Evolutionary conservation across 1,140 invertebrate species (phyloP).

Genomic region (Solenopsis invicta): DNA sequence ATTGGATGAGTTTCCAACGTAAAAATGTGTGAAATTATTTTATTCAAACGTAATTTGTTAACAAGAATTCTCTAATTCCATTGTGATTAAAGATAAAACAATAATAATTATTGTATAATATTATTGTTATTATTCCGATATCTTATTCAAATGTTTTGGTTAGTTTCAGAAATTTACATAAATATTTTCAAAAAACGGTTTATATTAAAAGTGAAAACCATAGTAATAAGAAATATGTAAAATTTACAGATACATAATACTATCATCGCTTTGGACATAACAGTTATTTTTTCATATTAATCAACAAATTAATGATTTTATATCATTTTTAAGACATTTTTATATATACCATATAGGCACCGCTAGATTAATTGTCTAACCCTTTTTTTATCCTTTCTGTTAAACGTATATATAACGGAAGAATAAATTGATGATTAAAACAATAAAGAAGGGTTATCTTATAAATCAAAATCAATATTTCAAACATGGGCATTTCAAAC

Average conservation of each 20-base stretch:
- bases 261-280: background rate
- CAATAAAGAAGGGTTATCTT: background rate
- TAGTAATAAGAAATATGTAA: background rate
- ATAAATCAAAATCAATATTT: too few relatives aligned
- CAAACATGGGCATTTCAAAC: too few relatives aligned
- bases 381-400: background rate
- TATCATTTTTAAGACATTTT: background rate
- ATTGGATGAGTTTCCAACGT: slow-evolving; percentile 2
- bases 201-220: background rate
- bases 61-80: slow-evolving; percentile 17
- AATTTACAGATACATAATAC: background rate
- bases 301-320: background rate
- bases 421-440: background rate
- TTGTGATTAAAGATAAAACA: background rate
- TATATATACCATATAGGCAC: too few relatives aligned
- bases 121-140: background rate
- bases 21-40: slow-evolving; percentile 12
- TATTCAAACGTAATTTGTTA: slow-evolving; percentile 1
- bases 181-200: background rate
- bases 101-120: slow-evolving; percentile 7
- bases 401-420: background rate
- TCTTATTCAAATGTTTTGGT: background rate
- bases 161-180: background rate
- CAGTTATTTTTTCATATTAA: background rate
- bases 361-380: background rate